phyloP scores from a whole-genome alignment of 2,113 vertebrate species.

The Nannospalax galili region DNA sequence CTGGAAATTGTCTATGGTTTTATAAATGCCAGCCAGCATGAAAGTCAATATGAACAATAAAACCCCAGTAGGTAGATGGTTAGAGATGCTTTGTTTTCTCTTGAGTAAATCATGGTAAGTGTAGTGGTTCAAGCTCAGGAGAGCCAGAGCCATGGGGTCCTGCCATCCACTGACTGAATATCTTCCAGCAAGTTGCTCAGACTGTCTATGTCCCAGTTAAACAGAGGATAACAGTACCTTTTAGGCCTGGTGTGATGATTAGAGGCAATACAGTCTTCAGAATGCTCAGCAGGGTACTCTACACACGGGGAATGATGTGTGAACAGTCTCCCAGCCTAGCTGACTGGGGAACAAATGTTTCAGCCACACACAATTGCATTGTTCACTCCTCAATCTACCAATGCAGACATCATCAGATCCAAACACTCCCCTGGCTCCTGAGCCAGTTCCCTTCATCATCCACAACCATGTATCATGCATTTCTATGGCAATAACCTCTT shows the following conservation, averaged over 20 bases:
- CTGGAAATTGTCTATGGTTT: neutral
- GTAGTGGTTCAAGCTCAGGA: neutral
- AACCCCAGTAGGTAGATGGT: neutral
- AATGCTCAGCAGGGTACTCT: accelerated
- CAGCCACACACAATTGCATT: accelerated
- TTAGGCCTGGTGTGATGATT: neutral
- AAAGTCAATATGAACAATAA: neutral
- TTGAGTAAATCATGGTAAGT: neutral
- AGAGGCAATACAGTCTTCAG: neutral
- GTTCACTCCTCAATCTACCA: slow-evolving; percentile 17
- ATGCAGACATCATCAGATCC: accelerated
- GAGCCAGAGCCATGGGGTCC: neutral
- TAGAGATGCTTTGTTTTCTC: slow-evolving; percentile 15
- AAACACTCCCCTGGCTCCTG: neutral
- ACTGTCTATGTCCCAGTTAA: neutral
- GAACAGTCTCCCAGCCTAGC: neutral
- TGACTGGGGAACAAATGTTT: neutral
- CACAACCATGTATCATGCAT: neutral
- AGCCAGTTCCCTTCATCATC: neutral
- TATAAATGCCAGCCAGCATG: neutral
- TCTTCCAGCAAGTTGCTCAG: neutral
- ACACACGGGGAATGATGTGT: neutral
- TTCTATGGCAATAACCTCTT: slow-evolving; percentile 70
- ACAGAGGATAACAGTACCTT: neutral
- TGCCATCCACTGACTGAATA: neutral